Base-by-base conservation (phyloP, 2,888 invertebrate genomes). In the Conus canariensis region DNA sequence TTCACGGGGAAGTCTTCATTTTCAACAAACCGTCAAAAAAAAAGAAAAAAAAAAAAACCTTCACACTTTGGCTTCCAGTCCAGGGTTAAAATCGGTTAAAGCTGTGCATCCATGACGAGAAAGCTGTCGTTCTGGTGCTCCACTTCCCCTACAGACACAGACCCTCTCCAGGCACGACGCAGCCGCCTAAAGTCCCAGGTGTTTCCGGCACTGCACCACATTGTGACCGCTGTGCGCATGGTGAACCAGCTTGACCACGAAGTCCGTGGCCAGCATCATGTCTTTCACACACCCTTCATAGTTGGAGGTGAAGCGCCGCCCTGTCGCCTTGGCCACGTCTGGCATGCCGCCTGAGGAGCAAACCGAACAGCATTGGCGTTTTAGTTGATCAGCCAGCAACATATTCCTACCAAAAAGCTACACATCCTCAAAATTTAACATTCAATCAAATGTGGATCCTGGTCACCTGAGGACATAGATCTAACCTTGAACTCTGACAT, bases 231-330 rank as follows among this genome's bases (percentile, higher is more conserved):
- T 97, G 80, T 97, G 96, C 12, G 97, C 97, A 82, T 98, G 97
- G 22, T 97, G 97, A 80, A 97, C 95, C 86, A 97, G 95, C 90
- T 96, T 96, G 86, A 98, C 97, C 94, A 98, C 97, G 95, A 97
- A 98, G 96, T 98, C 98, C 22, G 98, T 97, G 93, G 98, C 98
- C 88, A 98, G 97, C 1, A 98, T 97, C 94, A 98, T 97, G 96
- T 98, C 98, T 83, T 98, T 98, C 94, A 98, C 97, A 96, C 98
- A 98, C 70, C 98, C 98, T 80, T 97, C 97, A 91, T 98, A 97
- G 64, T 98, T 98, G 91, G 97, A 97, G 89, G 97, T 97, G 96
- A 98, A 98, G 96, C 97, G 97, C 91, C 95, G 94, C 92, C 96
- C 93, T 91, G 96, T 96, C 85, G 94, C 94, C 87, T 97, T 97